phyloP scores from a whole-genome alignment of 2,797 vertebrate species.

The Australoheros facetus region DNA sequence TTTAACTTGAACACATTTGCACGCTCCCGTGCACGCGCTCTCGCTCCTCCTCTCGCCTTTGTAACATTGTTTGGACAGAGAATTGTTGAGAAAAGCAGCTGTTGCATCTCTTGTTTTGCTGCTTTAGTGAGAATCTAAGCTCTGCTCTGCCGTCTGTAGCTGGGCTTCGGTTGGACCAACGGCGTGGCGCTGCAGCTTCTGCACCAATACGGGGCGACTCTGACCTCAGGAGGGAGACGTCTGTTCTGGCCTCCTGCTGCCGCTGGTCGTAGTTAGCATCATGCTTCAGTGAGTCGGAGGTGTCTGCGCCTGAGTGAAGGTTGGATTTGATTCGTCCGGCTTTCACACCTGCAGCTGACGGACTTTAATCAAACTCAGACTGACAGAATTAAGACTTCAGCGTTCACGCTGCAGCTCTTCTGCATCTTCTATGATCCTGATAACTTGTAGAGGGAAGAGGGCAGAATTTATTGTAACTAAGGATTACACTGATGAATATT shows the following conservation, averaged over 20 bases:
- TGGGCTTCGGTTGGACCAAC: conserved; percentile 88
- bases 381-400: not conserved
- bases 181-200: conserved; percentile 83
- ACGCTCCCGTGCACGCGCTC: not conserved
- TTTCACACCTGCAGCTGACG: conserved; percentile 6
- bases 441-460: not conserved
- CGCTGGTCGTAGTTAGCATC: conserved; percentile 45
- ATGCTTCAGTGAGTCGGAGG: conserved; percentile 51
- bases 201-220: conserved; percentile 75
- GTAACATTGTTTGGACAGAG: not conserved
- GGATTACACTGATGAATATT: conserved; percentile 39
- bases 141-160: conserved; percentile 59
- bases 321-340: conserved; percentile 30
- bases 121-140: not conserved
- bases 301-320: conserved; percentile 25
- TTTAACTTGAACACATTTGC: conserved; percentile 26
- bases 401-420: not conserved
- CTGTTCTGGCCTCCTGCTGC: conserved; percentile 48
- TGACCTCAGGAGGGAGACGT: conserved; percentile 66
- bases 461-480: not conserved
- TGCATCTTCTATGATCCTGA: conserved; percentile 5
- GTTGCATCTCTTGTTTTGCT: not conserved
- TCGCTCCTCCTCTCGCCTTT: not conserved
- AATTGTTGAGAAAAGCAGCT: not conserved
- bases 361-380: conserved; percentile 4